Conservation (phyloP, 2,113 vertebrate genomes). For the Spea bombifrons region DNA sequence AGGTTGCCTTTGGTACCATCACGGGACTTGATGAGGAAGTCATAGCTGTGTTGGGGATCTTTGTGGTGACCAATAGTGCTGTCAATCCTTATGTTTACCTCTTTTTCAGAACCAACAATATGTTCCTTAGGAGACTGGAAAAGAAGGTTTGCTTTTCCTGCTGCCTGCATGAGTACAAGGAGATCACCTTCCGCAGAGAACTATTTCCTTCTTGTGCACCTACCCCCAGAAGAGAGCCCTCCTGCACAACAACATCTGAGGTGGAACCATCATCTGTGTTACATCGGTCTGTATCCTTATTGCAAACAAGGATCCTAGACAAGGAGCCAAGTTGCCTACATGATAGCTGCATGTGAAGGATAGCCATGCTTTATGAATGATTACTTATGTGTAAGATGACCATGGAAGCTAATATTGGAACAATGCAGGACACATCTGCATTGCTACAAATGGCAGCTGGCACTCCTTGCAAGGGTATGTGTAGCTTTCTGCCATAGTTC, state of each 20-base stretch:
- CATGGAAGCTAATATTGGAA: too few relatives aligned
- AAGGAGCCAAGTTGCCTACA: background rate
- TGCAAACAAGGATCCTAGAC: background rate
- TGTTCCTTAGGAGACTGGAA: conserved; percentile 40
- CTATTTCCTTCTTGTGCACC: conserved; percentile 1
- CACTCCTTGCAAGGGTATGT: too few relatives aligned
- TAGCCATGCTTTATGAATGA: too few relatives aligned
- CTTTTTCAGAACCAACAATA: conserved; percentile 57
- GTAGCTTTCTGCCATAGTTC: too few relatives aligned
- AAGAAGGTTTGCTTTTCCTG: conserved; percentile 49
- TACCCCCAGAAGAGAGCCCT: conserved; percentile 4
- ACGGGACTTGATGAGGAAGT: conserved; percentile 25
- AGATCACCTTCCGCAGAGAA: conserved; percentile 37
- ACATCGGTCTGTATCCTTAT: background rate
- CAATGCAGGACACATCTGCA: too few relatives aligned
- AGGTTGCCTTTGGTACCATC: conserved; percentile 44
- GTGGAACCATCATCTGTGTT: background rate
- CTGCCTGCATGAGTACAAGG: conserved; percentile 39
- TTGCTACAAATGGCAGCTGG: too few relatives aligned
- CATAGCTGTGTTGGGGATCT: conserved; percentile 51
- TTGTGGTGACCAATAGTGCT: conserved; percentile 56
- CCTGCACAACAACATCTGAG: conserved; percentile 19
- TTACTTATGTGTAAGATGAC: too few relatives aligned
- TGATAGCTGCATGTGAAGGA: conserved; percentile 21
- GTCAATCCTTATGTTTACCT: conserved; percentile 65